Base-by-base conservation (phyloP, 1,140 invertebrate genomes). In the Thalassaphorura encarpata region DNA sequence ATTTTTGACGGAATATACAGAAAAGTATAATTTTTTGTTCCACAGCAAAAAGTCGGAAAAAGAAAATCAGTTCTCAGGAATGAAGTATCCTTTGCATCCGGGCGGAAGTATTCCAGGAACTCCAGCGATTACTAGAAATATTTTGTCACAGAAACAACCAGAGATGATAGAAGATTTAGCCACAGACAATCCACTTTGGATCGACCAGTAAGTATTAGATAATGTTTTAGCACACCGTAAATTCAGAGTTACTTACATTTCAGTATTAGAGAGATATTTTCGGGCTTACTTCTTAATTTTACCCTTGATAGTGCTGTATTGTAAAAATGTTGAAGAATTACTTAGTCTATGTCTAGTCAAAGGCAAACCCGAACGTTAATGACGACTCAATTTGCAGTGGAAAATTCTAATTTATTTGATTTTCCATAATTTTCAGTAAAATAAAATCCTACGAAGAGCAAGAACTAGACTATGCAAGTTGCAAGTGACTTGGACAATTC, bases 151-250 rank as follows among this genome's bases (percentile, higher is more conserved):
- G 4, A n/a, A n/a, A n/a, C 52, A 62, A 28, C 55, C 55, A 21
- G 63, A 65, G 26, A 65, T 89, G 39, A 81, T 89, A 26, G 85
- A 89, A 66, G 85, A 89, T 66, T 71, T 89, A 13, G 89, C 85
- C 2, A 93, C 88, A 0, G 89, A 93, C 71, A 93, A 93, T 78
- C 89, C 89, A 0, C 72, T 93, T 1, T 93, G 89, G 89, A 85
- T 91, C 42, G 89, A 93, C 75, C 88, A 89, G 83, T 85, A 69
- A 77, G 81, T 75, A 48, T 13, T 11, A 43, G n/a, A n/a, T n/a
- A n/a, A n/a, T n/a, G n/a, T n/a, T n/a, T n/a, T n/a, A n/a, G n/a
- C n/a, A n/a, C n/a, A n/a, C n/a, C n/a, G n/a, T 21, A 43, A 15
- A 15, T 43, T 18, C 16, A 42, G 18, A 42, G 18, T 24, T 43